Base-by-base conservation (phyloP, 1,140 invertebrate genomes). In the Drosophila kikkawai region DNA sequence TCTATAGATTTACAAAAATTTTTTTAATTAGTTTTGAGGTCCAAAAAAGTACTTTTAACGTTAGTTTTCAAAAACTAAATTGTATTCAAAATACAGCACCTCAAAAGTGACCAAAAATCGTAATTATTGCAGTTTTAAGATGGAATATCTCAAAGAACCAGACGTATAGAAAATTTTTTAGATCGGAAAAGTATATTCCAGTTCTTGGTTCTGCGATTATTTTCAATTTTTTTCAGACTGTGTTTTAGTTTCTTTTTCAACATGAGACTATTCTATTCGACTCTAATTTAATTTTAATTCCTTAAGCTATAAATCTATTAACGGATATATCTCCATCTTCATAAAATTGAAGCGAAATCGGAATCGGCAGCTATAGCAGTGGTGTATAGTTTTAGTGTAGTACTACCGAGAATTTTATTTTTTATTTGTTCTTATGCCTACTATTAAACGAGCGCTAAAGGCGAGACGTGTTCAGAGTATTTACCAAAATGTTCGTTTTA, bases 391-490 rank as follows among this genome's bases (percentile, higher is more conserved):
- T 59, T 19, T 59, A 59, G 26, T 59, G 53, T 56, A 56, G 41
- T 64, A 65, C 60, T 67, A 65, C 58, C 19, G 64, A 67, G 59
- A 64, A 67, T 67, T 67, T 47, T 67, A 67, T 67, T 67, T 66
- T 63, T 67, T 67, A 44, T 67, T 65, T 67, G 59, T 67, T 65
- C 65, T 65, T 67, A 67, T 32, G 34, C 9, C 42, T 67, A 67
- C 59, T 48, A 67, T 67, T 65, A 67, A 67, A 67, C 59, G 60
- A 65, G 60, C 65, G 65, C 65, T 67, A 45, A 67, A 67, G 65
- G 59, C 65, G 65, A 65, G 59, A 67, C 64, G 65, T 67, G 71
- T 75, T 75, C 41, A 66, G 70, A 75, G 60, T 75, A 75, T 57
- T 55, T 75, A 42, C 36, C 36, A 65, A 75, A 63, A 65, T 65